A percentile compares a stretch with the other conserved stretches of the same genome.
Evolutionary conservation across 2,888 invertebrate genomes (phyloP).

Genomic region (Tetheella fluctuosa): DNA sequence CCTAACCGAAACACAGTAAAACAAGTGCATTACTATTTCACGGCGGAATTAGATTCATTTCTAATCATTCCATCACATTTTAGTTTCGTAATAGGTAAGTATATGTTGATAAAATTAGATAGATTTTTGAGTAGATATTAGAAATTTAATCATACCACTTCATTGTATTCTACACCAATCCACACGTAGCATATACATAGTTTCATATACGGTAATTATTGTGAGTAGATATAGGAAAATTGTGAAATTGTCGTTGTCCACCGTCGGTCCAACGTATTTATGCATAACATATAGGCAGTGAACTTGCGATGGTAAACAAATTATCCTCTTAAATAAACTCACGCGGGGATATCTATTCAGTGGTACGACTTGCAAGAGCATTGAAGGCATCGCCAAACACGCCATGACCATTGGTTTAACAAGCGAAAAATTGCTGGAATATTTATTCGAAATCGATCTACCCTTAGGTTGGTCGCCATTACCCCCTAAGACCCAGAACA

Average conservation of each 20-base stretch:
- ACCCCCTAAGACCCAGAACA: constrained; percentile 50
- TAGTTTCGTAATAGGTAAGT: too few species aligned
- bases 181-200: constrained; percentile 46
- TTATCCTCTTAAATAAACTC: constrained; percentile 47
- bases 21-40: too few species aligned
- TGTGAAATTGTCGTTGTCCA: constrained; percentile 43
- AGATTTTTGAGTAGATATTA: too few species aligned
- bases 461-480: constrained; percentile 45
- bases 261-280: constrained; percentile 37
- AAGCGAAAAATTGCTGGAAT: constrained; percentile 30
- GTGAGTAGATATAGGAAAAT: constrained; percentile 39
- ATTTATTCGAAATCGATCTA: constrained; percentile 42
- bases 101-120: too few species aligned
- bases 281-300: constrained; percentile 49
- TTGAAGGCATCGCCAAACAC: constrained; percentile 31
- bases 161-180: constrained; percentile 49
- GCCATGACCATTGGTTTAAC: constrained; percentile 35
- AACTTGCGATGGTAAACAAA: constrained; percentile 52
- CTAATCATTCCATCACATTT: background rate
- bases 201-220: constrained; percentile 45
- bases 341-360: constrained; percentile 42
- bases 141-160: background rate
- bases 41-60: too few species aligned
- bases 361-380: constrained; percentile 37
- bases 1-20: too few species aligned